A percentile compares a stretch with the other conserved stretches of the same genome.
Evolutionary conservation across 2,888 invertebrate species (phyloP).

Genomic region (Arctia plantaginis): DNA sequence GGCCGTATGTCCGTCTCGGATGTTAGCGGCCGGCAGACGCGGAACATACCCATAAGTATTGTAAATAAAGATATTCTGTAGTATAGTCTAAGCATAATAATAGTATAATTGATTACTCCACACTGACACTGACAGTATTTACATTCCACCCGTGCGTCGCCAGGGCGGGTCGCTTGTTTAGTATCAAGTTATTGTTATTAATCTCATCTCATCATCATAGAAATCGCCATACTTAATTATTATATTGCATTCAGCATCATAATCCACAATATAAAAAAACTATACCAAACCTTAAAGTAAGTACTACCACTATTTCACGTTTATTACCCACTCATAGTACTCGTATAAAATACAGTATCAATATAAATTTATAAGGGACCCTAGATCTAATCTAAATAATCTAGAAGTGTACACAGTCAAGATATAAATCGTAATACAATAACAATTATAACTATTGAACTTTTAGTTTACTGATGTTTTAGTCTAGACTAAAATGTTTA

Average conservation of each 20-base stretch:
- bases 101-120: too few relatives aligned
- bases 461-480: background rate
- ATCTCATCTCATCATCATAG: too few relatives aligned
- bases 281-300: background rate
- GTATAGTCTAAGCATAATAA: too few relatives aligned
- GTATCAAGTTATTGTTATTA: too few relatives aligned
- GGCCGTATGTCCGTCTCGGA: too few relatives aligned
- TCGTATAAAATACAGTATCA: background rate
- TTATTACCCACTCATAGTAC: conserved; percentile 1
- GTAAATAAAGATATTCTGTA: too few relatives aligned
- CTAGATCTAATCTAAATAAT: conserved; percentile 25
- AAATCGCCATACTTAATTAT: background rate
- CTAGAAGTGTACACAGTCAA: conserved; percentile 8
- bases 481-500: conserved; percentile 8
- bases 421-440: conserved; percentile 15
- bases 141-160: too few relatives aligned
- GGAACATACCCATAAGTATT: too few relatives aligned
- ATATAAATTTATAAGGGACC: conserved; percentile 13
- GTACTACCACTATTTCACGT: conserved; percentile 7
- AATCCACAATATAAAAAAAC: background rate
- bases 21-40: too few relatives aligned
- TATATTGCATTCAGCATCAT: background rate
- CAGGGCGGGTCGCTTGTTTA: too few relatives aligned
- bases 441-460: conserved; percentile 18
- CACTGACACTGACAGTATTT: too few relatives aligned